Conservation (phyloP, 2,113 vertebrate species). For the Butastur rufipennis region DNA sequence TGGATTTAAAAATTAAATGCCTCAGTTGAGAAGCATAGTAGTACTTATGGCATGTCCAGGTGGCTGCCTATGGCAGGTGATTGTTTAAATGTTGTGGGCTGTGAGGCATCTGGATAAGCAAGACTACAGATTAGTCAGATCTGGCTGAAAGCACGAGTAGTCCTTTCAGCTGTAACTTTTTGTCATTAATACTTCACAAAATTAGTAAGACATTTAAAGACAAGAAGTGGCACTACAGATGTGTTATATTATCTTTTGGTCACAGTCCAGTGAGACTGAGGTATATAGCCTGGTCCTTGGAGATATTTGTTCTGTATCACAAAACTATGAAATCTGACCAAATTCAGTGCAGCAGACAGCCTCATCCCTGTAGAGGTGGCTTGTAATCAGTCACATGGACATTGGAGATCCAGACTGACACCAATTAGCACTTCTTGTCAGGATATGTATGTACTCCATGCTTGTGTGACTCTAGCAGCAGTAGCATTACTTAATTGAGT, state of each 20-base stretch:
- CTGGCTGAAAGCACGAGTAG: background rate
- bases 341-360: background rate
- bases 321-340: background rate
- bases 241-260: background rate
- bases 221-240: background rate
- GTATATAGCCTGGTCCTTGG: background rate
- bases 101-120: background rate
- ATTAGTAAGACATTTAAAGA: background rate
- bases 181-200: background rate
- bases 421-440: background rate
- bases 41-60: background rate
- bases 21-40: background rate
- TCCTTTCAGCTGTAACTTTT: background rate
- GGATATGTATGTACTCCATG: background rate
- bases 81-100: background rate
- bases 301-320: background rate
- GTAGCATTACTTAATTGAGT: background rate
- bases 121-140: background rate
- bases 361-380: background rate
- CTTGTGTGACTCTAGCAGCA: background rate
- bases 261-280: background rate
- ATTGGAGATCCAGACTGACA: background rate
- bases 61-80: background rate
- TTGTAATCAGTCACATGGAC: background rate
- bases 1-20: conserved; percentile 1